Evolutionary conservation across 2,113 vertebrate genomes (phyloP), one percentile per base, ranked within the genome.

Genomic region (Callipepla squamata): DNA sequence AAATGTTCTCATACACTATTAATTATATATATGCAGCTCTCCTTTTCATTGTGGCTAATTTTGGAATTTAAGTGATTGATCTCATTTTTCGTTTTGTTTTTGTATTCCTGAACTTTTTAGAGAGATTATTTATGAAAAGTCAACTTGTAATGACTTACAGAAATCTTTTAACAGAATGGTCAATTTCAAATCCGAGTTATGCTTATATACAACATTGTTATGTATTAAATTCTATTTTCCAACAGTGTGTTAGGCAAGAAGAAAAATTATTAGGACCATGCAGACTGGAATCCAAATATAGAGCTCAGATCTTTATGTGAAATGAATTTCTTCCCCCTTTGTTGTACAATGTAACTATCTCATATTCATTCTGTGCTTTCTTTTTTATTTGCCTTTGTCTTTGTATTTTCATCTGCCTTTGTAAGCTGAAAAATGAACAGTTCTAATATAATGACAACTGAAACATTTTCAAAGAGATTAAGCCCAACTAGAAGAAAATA

Each of bases 391-490:
- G 80, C 21, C 23, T 95, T 93, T 59, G 75, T 69, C 63, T 88
- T 74, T 67, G 23, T 42, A 75, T 67, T 92, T 88, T 92, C 55
- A 92, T 79, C 78, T 91, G 53, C 44, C 23, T 92, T 81, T 47
- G 8, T 76, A 86, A 57, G 38, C 13, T 76, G 89, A 83, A 87
- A 36, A 93, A 93, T 42, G 58, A 87, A 82, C 57, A 86, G n/a
- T 77, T 73, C 82, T 76, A 81, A 62, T 25, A 93, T 30, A 90
- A 83, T n/a, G 55, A 94, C 83, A 89, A 66, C 1, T 45, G 83
- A 94, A 65, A 70, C 14, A 93, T 66, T 89, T 82, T 92, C 77
- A 76, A 92, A 84, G 70, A 90, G 36, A 88, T 73, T 76, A 95
- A 61, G 59, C 19, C 82, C 11, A 90, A 85, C 73, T 80, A 75